Conservation (phyloP, 2,888 invertebrate genomes). For the Agrochola litura region DNA sequence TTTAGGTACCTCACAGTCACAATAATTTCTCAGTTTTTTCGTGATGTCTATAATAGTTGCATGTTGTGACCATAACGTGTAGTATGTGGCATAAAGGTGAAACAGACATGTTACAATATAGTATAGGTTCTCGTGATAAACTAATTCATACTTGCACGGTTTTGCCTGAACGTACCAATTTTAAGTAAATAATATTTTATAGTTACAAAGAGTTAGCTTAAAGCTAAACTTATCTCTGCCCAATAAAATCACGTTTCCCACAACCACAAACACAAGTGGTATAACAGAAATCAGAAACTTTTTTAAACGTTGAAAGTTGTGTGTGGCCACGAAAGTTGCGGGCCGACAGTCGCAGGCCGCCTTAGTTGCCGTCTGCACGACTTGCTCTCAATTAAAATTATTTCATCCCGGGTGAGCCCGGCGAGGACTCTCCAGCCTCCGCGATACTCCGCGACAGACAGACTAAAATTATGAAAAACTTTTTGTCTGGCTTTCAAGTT, state of each 20-base stretch:
- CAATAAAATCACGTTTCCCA: conserved; percentile 21
- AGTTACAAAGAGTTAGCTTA: not conserved
- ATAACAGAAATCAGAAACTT: conserved; percentile 54
- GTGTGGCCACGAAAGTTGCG: conserved; percentile 58
- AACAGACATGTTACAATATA: not conserved
- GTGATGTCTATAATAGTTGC: not conserved
- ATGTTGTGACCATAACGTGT: not conserved
- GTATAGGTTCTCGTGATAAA: not conserved
- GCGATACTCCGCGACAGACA: conserved; percentile 56
- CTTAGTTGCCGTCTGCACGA: conserved; percentile 68
- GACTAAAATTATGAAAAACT: conserved; percentile 65
- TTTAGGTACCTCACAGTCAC: not conserved
- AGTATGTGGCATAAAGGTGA: not conserved
- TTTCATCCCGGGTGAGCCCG: conserved; percentile 69
- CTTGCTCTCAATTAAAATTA: conserved; percentile 77
- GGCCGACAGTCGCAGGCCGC: conserved; percentile 62
- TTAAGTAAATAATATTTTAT: not conserved
- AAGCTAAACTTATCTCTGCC: conserved; percentile 11
- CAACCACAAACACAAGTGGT: conserved; percentile 40
- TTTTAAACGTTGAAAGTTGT: conserved; percentile 58
- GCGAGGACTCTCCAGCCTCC: conserved; percentile 64
- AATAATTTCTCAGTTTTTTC: not conserved
- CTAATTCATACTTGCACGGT: not conserved
- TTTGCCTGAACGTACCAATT: not conserved
- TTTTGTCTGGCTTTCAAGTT: conserved; percentile 70